Conservation (phyloP, 2,797 vertebrate genomes). For the Parauchenoglanis punctatus region DNA sequence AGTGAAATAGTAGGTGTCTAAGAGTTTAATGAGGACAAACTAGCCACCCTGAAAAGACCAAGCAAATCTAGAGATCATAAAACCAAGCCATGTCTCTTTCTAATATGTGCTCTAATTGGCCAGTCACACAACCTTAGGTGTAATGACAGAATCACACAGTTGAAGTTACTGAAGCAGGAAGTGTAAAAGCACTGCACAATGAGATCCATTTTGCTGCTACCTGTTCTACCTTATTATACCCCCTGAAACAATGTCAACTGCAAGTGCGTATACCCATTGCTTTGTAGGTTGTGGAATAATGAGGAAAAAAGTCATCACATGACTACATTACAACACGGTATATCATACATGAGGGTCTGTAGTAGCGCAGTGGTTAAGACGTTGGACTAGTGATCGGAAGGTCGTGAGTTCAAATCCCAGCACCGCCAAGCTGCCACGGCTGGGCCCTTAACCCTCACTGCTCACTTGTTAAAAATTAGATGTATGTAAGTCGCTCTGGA, state of each 20-base stretch:
- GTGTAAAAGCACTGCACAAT: constrained; percentile 5
- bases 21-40: constrained; percentile 50
- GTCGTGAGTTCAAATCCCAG: too few species aligned
- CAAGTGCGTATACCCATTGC: not conserved
- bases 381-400: too few species aligned
- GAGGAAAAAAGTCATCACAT: not conserved
- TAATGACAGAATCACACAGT: constrained; percentile 36
- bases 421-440: too few species aligned
- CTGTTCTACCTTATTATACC: constrained; percentile 16
- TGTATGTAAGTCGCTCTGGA: too few species aligned
- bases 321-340: not conserved
- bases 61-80: constrained; percentile 47
- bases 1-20: constrained; percentile 29
- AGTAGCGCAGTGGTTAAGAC: too few species aligned
- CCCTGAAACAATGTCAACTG: not conserved
- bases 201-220: constrained; percentile 2
- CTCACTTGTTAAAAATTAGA: too few species aligned
- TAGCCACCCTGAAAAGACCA: constrained; percentile 15
- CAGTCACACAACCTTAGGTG: constrained; percentile 42
- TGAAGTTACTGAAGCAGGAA: constrained; percentile 11
- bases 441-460: too few species aligned
- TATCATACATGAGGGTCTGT: not conserved
- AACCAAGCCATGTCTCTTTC: constrained; percentile 42
- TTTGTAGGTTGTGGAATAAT: not conserved
- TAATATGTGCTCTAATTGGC: constrained; percentile 56